Percentiles rank a stretch among this genome's conserved stretches.
Conservation (phyloP, 2,797 vertebrate species). For the Squalus acanthias region DNA sequence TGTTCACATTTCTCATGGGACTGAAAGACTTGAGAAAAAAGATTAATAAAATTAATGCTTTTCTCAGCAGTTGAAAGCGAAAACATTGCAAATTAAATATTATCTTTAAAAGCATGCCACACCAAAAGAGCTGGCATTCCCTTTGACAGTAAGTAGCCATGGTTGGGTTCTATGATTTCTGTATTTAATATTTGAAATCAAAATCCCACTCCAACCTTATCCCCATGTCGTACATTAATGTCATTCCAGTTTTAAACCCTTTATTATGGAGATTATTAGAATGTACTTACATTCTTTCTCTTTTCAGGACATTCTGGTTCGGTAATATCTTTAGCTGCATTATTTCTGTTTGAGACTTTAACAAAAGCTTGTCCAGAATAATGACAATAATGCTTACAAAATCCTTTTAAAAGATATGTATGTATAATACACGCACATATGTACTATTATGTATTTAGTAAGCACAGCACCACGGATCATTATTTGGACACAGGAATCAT, state of each 20-base stretch:
- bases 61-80: background rate
- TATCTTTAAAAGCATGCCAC: background rate
- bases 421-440: background rate
- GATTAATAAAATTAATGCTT: conserved; percentile 25
- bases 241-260: background rate
- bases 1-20: conserved; percentile 12
- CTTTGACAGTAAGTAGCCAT: background rate
- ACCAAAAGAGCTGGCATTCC: background rate
- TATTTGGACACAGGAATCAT: background rate
- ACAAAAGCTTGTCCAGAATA: background rate
- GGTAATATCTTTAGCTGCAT: background rate
- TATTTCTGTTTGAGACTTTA: background rate
- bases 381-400: background rate
- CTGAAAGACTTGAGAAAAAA: background rate
- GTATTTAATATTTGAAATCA: background rate
- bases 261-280: background rate
- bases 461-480: background rate
- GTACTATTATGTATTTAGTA: background rate
- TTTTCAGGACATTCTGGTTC: background rate
- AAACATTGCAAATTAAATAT: conserved; percentile 11
- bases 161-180: background rate
- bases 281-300: background rate
- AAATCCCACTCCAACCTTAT: background rate
- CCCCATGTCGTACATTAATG: background rate
- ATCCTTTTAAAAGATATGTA: background rate